Evolutionary conservation across 2,113 vertebrate species (phyloP), one percentile per base, ranked within the genome.

Genomic region (Dipodomys spectabilis): DNA sequence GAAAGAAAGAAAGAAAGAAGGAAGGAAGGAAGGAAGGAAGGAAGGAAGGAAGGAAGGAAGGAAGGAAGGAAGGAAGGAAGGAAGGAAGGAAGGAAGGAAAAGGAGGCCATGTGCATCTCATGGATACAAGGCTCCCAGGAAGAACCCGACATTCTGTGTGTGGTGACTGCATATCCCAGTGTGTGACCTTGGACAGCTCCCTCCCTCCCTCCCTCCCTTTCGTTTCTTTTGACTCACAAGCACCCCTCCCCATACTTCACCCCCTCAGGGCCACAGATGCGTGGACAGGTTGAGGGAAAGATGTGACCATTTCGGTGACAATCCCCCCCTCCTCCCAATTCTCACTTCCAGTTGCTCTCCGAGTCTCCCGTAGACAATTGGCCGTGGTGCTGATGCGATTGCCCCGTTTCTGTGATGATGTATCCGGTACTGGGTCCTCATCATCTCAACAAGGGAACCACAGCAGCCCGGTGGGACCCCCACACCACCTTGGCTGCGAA

Each of bases 321-420:
- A 39, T 39, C 65, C 53, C 18, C 62, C 13, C 27, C 53, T 57
- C 15, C 53, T 13, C 53, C 53, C 53, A 57, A 13, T 13, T 11
- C 81, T 83, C 71, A 79, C 7, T 7, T 0, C 53, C 0, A 35
- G 44, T 28, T 68, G 44, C 12, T 25, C 35, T 0, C 30, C 25
- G 60, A 62, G 20, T 67, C 28, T 53, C 39, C 28, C 25, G 11
- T 25, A 0, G 25, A 45, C 53, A 72, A 18, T 25, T 45, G 28
- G 49, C 64, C 57, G 18, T 0, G 7, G 39, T 39, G 0, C 0
- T 44, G n/a, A 39, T 18, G 15, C 11, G 12, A 45, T 57, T 20
- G 45, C 49, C 13, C 44, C 49, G 86, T 44, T 60, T 57, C 60
- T 84, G 74, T 6, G n/a, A 25, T 32, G 25, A 13, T 39, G 39